phyloP scores from a whole-genome alignment of 2,888 invertebrate species.

The Tiphia femorata region DNA sequence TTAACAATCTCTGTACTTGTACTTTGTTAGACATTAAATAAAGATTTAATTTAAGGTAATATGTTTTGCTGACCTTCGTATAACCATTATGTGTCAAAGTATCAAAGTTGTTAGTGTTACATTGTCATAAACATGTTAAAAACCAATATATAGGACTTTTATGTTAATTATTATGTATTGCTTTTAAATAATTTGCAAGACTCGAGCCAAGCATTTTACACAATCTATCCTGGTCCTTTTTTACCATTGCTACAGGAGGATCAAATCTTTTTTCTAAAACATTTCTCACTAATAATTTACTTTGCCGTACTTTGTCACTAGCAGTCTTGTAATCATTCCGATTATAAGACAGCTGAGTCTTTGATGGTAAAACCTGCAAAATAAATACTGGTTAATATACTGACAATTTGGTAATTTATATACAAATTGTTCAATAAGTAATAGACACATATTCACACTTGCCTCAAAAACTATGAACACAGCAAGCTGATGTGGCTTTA shows the following conservation, averaged over 20 bases:
- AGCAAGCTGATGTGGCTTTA: conserved; percentile 22
- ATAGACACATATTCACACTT: conserved; percentile 12
- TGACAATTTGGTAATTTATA: not conserved
- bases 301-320: not conserved
- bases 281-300: conserved; percentile 24
- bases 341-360: conserved; percentile 9
- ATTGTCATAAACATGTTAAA: not conserved
- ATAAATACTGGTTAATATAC: not conserved
- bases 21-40: no score
- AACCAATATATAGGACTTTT: not conserved
- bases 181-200: conserved; percentile 43
- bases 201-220: conserved; percentile 39
- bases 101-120: not conserved
- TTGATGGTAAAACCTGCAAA: conserved; percentile 21
- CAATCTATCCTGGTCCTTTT: conserved; percentile 32
- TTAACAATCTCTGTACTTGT: no score
- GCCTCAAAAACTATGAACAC: conserved; percentile 47
- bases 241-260: conserved; percentile 42
- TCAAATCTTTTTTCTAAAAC: conserved; percentile 46
- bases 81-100: no score
- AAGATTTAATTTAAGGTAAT: no score
- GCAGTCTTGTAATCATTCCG: not conserved
- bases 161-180: conserved; percentile 9
- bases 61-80: no score
- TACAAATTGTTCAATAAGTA: not conserved